These are phyloP conservation scores for Coregonus ussuriensis DNA, from an alignment of 2,797 vertebrate species.

Conservation along the genomic window DNA sequence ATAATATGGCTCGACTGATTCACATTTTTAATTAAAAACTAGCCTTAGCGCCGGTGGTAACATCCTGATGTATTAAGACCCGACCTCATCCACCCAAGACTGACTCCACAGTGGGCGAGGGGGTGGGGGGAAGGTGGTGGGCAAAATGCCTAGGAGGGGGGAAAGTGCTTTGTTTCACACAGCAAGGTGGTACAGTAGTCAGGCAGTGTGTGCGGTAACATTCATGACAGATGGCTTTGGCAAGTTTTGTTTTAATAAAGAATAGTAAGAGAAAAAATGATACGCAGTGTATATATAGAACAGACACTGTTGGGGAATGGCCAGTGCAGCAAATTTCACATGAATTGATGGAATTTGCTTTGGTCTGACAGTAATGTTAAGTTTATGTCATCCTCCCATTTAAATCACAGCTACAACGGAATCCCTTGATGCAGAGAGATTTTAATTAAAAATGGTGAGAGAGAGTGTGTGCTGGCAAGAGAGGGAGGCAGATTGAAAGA, in stretches of 20 bases:
- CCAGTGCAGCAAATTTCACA: conserved; percentile 8
- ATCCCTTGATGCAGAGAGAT: conserved; percentile 60
- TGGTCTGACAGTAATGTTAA: conserved; percentile 67
- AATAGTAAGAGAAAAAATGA: conserved; percentile 3
- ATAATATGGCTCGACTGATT: conserved; percentile 74
- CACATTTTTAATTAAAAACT: conserved; percentile 77
- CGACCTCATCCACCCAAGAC: conserved; percentile 52
- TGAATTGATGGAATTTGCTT: conserved; percentile 55
- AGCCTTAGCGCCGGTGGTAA: conserved; percentile 63
- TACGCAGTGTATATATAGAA: background rate
- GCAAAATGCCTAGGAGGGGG: conserved; percentile 25
- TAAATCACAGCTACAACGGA: conserved; percentile 65
- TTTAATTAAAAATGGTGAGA: conserved; percentile 66
- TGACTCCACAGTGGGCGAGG: conserved; percentile 38
- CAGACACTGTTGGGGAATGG: background rate
- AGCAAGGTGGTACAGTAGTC: conserved; percentile 40
- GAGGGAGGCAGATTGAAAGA: conserved; percentile 1
- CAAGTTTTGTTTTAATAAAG: background rate
- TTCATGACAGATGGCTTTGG: conserved; percentile 28
- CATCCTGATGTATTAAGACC: conserved; percentile 73
- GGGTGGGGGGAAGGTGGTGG: conserved; percentile 9
- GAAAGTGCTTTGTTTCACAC: conserved; percentile 44
- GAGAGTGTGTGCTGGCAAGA: background rate
- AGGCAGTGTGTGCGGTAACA: conserved; percentile 11
- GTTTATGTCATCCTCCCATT: conserved; percentile 63